Evolutionary conservation across 1,140 invertebrate species (phyloP).

Genomic region (Brachionus plicatilis): DNA sequence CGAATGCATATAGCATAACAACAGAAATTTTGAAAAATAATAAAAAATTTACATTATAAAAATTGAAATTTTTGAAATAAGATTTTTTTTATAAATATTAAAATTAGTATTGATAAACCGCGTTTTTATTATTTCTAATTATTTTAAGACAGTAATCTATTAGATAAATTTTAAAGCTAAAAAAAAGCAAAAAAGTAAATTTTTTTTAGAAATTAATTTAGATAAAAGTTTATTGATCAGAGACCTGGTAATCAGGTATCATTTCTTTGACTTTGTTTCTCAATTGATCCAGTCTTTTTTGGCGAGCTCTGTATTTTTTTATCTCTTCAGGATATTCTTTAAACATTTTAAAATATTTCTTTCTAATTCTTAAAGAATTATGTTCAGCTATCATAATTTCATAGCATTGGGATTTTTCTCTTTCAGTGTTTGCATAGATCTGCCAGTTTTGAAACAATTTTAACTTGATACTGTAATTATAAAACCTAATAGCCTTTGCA

Average conservation of each 20-base stretch:
- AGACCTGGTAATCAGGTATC: slow-evolving; percentile 47
- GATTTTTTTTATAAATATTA: too few species aligned
- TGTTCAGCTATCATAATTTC: slow-evolving; percentile 45
- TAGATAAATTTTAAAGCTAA: too few species aligned
- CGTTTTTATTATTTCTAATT: too few species aligned
- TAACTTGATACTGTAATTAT: slow-evolving; percentile 41
- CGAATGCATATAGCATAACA: too few species aligned
- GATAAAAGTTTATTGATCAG: background rate
- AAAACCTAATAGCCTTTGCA: slow-evolving; percentile 45
- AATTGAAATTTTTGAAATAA: too few species aligned
- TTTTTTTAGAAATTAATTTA: too few species aligned
- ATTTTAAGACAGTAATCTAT: too few species aligned
- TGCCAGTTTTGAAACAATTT: slow-evolving; percentile 45
- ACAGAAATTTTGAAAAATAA: too few species aligned
- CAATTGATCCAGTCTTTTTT: slow-evolving; percentile 46
- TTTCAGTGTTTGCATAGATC: slow-evolving; percentile 45
- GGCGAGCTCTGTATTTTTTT: slow-evolving; percentile 44
- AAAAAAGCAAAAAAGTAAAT: too few species aligned
- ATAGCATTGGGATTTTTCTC: slow-evolving; percentile 44
- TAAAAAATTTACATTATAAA: too few species aligned
- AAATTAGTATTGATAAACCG: too few species aligned
- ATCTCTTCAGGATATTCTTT: slow-evolving; percentile 44
- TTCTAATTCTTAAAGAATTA: slow-evolving; percentile 44
- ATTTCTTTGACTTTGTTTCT: slow-evolving; percentile 48
- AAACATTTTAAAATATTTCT: slow-evolving; percentile 45